Evolutionary conservation across 2,888 invertebrate species (phyloP), one percentile per base, ranked within the genome.

Genomic region (Oxycera nigricornis): DNA sequence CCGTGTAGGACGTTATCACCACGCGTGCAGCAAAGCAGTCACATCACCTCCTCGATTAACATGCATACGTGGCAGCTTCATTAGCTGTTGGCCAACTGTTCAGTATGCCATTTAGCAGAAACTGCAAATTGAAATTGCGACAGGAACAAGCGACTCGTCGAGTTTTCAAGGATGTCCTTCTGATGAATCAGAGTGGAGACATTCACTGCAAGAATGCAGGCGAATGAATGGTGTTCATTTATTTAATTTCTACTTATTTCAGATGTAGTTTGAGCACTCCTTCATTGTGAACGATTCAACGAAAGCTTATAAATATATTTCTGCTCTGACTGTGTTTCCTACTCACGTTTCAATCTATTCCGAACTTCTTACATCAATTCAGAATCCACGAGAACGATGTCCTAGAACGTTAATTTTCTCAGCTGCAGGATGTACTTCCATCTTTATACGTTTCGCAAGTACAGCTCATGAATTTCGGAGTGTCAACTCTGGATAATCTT

Each of bases 1-100:
- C 35, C 41, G 24, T 65, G 65, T 65, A 22, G 24, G n/a, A 24
- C 41, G 65, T 65, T 65, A 65, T 65, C 65, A 41, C 41, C 35
- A 65, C 24, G 41, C 41, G 22, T 65, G 41, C 65, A 65, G 65
- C 65, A 31, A 22, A 26, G 65, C n/a, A 9, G 30, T 22, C 65
- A 24, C 65, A 41, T 11, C 30, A 41, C 14, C 41, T 14, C 14
- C 2, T 41, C 39, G 65, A 65, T 65, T 65, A 41, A 65, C 65
- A 65, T 65, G 41, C 24, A 39, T 65, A 39, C 35, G 35, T 35
- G 28, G 11, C 65, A 39, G 41, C 41, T 65, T 65, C 65, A 65
- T 65, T 65, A 65, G 65, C 26, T 26, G n/a, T 26, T 41, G 14
- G 3, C 17, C 39, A 30, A 2, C 65, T 22, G 14, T 39, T 17